Base-by-base conservation (phyloP, 92 coral and sea anemone genomes). In the Epizoanthus illoricatus region DNA sequence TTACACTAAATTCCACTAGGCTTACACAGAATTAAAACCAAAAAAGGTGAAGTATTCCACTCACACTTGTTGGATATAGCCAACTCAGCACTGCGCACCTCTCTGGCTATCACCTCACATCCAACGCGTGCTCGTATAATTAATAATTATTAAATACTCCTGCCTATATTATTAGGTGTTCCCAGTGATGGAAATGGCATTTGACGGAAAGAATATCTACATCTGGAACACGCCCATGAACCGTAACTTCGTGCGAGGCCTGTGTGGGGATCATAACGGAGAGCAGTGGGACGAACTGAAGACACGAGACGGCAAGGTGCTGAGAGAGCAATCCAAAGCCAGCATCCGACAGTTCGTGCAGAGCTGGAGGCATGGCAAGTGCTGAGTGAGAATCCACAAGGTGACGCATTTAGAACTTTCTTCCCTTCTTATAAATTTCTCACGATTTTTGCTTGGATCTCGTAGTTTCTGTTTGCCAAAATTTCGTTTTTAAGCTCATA, bases 231-330 rank as follows among this genome's bases (percentile, higher is more conserved):
- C 81, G 8, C 70, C 81, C 11, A 3, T 39, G 81, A 57, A 62
- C 13, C 68, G 55, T 8, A 61, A 19, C 5, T 40, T 15, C 17
- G 33, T 42, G 57, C 65, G 23, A 12, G 81, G 81, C 7, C 3
- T 76, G 70, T 76, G 81, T n/a, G 81, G 81, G 36, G 81, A 76
- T 69, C n/a, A 61, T 12, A 76, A 76, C 13, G 81, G 70, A 4
- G 81, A 76, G 10, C 81, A 76, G 40, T 76, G 81, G 81, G 70
- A 76, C 24, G 81, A 76, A 40, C n/a, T 76, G 40, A n/a, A 19
- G n/a, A 76, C 81, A 4, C 55, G 20, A 0, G 20, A 19, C 0
- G 81, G 81, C 2, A 41, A 11, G 20, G 69, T 76, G 40, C n/a
- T 76, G 69, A 41, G 70, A 21, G 81, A 76, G 70, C 69, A 41